Conservation (phyloP, 2,113 vertebrate species). For the Larimichthys crocea region DNA sequence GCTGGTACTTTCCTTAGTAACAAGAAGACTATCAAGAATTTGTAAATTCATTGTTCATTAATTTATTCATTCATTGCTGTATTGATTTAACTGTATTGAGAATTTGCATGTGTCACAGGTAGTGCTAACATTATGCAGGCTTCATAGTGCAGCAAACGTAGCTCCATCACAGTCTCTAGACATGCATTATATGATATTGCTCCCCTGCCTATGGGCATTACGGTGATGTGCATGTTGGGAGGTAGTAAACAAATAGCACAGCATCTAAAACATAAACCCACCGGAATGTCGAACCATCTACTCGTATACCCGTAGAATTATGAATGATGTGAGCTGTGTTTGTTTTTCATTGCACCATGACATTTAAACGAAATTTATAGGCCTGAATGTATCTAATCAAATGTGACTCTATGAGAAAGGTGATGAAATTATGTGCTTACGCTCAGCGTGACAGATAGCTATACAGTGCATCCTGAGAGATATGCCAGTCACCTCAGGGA, state of each 20-base stretch:
- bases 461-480: constrained; percentile 23
- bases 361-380: constrained; percentile 58
- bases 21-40: constrained; percentile 33
- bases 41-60: constrained; percentile 22
- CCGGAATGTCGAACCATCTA: constrained; percentile 43
- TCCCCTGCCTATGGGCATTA: constrained; percentile 63
- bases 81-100: constrained; percentile 30
- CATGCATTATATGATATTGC: constrained; percentile 63
- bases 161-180: constrained; percentile 53
- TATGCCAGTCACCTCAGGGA: constrained; percentile 14
- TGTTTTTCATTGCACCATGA: constrained; percentile 40
- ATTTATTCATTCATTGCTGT: constrained; percentile 34
- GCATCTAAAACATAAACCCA: constrained; percentile 51
- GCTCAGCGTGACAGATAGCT: constrained; percentile 47
- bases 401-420: constrained; percentile 25
- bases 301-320: constrained; percentile 18
- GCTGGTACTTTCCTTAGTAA: constrained; percentile 20
- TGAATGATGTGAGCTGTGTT: constrained; percentile 50
- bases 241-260: constrained; percentile 51
- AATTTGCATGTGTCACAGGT: constrained; percentile 32
- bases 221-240: constrained; percentile 52
- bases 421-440: constrained; percentile 51
- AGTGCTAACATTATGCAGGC: neutral
- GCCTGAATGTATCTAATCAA: constrained; percentile 50
- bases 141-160: constrained; percentile 34